Evolutionary conservation across 2,797 vertebrate genomes (phyloP).

Genomic region (Pipistrellus pygmaeus): DNA sequence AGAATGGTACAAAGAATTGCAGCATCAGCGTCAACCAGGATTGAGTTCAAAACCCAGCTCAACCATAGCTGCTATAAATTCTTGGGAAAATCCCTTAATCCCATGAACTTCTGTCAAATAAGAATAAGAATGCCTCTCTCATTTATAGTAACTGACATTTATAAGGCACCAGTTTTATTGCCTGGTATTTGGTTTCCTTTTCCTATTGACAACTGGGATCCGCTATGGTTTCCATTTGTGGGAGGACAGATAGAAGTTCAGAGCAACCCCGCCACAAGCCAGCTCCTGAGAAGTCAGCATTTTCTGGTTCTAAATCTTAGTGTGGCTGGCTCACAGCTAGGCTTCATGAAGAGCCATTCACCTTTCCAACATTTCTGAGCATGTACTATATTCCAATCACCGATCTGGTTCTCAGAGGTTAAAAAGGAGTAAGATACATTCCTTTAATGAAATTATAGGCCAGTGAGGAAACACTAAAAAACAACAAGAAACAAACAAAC

Average conservation of each 20-base stretch:
- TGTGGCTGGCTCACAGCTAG: neutral
- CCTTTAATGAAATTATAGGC: neutral
- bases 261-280: neutral
- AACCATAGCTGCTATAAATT: neutral
- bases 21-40: neutral
- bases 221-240: neutral
- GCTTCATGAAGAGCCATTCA: neutral
- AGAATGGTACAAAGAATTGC: neutral
- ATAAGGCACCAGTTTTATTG: neutral
- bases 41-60: neutral
- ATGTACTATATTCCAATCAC: neutral
- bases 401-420: neutral
- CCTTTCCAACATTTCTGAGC: conserved; percentile 1
- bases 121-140: neutral
- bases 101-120: neutral
- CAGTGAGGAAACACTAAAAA: neutral
- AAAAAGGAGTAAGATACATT: neutral
- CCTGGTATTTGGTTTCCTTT: neutral
- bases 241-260: neutral
- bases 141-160: neutral
- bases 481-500: neutral
- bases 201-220: neutral
- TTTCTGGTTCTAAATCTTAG: neutral
- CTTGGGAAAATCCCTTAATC: neutral
- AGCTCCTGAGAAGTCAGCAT: neutral